Base-by-base conservation (phyloP, 2,797 vertebrate genomes). In the Cryptoblepharus egeriae region DNA sequence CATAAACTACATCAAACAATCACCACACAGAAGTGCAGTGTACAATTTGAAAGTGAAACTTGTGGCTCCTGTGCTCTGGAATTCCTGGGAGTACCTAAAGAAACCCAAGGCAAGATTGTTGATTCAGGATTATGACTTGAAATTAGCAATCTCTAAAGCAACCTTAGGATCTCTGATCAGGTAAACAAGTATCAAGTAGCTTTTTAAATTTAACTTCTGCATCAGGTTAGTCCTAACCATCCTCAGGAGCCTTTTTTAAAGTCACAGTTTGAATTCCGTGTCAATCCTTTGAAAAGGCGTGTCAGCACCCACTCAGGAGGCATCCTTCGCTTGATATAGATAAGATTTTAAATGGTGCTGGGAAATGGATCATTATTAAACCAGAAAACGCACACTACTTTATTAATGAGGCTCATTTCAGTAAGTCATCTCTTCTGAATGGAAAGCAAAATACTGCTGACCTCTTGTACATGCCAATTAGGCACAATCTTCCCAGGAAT, bases 391-490 rank as follows among this genome's bases (percentile, higher is more conserved):
- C 24, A 45, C 58, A 28, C 18, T 64, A 28, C 32, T 87, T 89
- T 86, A 84, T 88, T 92, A 88, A 82, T 83, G 61, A 89, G 77
- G 49, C 84, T 74, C 16, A n/a, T 85, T 93, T 88, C 65, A 70
- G 42, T 67, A 88, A 83, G 75, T 58, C 65, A 88, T 15, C 22
- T 64, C n/a, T 79, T 89, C 83, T 80, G 71, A 88, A 83, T 88
- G 68, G 85, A 88, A 88, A 88, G 83, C 37, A 88, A 87, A 93
- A 77, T 65, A 55, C 42, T 55, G 30, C 74, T 83, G 73, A 90
- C 84, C 83, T 85, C 1, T 37, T 64, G n/a, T 58, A 89, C 70
- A 55, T 77, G 42, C 77, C 79, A 55, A 85, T 76, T 84, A 86
- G 57, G 22, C 73, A 91, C 90, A 77, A 82, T 64, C 57, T 67